Base-by-base conservation (phyloP, 2,797 vertebrate species). In the Poeciliopsis presidionis region DNA sequence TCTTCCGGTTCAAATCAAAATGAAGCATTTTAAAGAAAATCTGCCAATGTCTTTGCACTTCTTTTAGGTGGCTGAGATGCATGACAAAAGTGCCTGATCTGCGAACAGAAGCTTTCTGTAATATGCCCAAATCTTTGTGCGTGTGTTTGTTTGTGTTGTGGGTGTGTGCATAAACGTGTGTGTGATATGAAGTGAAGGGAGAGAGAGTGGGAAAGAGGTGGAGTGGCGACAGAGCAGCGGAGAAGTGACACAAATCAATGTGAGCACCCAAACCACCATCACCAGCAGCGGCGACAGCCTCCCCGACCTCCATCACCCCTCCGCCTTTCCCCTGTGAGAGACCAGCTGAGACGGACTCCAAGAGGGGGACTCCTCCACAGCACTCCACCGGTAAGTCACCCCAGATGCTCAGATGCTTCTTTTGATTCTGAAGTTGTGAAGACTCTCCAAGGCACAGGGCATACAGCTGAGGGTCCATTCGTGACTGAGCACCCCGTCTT, bases 41-140 rank as follows among this genome's bases (percentile, higher is more conserved):
- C 9, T 28, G 45, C 8, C 43, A 57, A 20, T 39, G 39, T 55
- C 70, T 76, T 76, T 53, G 7, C 3, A 22, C 7, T 53, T 53
- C 51, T 53, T 53, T 22, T 83, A 69, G 33, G 30, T 73, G 18
- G 30, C 33, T 55, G 75, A 89, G 11, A 84, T 41, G 16, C 57
- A 73, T 39, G 73, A 83, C 76, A 70, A 79, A 25, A 55, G 76
- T 74, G 69, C 71, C 83, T 81, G 74, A 74, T 86, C 76, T 82
- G 69, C 47, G 89, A 75, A 89, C 82, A 78, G 90, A 87, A 59
- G 90, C 94, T 91, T 95, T 95, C 94, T 84, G 89, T 96, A 93
- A 94, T 95, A 95, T 95, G 85, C 93, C 88, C 93, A 94, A 92
- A 92, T 94, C 91, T 93, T 92, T 86, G 12, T 36, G 3, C 2